phyloP scores from a whole-genome alignment of 2,888 invertebrate species.

The Steromphala cineraria region DNA sequence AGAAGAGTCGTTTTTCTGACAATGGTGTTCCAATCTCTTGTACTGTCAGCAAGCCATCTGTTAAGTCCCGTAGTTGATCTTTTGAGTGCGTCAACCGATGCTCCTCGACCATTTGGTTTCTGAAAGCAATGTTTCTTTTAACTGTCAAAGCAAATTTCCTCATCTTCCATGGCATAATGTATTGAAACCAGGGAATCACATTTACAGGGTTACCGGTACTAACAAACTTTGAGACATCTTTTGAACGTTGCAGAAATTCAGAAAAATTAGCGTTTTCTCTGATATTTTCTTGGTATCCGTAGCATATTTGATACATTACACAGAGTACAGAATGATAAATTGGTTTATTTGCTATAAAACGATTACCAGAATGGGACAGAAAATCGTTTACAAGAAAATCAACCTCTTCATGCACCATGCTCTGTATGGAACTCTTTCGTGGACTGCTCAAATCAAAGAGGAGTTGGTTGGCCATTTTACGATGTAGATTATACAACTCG shows the following conservation, averaged over 20 bases:
- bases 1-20: neutral
- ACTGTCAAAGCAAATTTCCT: neutral
- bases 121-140: neutral
- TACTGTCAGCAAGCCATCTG: constrained; percentile 41
- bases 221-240: constrained; percentile 29
- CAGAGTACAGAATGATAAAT: constrained; percentile 26
- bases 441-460: constrained; percentile 33
- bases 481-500: constrained; percentile 39
- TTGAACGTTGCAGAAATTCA: neutral
- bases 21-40: neutral
- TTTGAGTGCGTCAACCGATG: constrained; percentile 38
- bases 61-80: constrained; percentile 43
- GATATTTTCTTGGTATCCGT: constrained; percentile 31
- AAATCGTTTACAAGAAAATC: constrained; percentile 14
- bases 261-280: constrained; percentile 30
- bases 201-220: constrained; percentile 44
- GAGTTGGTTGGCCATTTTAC: constrained; percentile 42
- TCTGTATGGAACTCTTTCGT: constrained; percentile 27
- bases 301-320: constrained; percentile 42
- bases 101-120: constrained; percentile 24
- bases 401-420: constrained; percentile 30
- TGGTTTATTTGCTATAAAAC: constrained; percentile 14
- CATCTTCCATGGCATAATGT: neutral
- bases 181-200: constrained; percentile 33
- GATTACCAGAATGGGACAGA: neutral